Conservation (phyloP, 2,797 vertebrate species). For the Falco naumanni region DNA sequence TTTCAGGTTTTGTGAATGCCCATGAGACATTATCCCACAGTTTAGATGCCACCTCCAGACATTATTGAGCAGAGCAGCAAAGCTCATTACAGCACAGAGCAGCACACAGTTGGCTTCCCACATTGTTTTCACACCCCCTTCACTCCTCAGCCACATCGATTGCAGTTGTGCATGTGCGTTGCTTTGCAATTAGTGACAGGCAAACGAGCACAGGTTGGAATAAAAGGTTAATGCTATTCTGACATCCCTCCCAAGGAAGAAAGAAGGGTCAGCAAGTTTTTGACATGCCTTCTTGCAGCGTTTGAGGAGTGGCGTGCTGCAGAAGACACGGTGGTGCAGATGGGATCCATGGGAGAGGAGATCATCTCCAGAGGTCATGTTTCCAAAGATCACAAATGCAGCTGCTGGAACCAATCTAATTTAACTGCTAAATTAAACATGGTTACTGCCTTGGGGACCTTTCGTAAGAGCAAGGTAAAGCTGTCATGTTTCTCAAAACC, state of each 20-base stretch:
- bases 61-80: background rate
- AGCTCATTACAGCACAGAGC: background rate
- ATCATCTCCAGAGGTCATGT: background rate
- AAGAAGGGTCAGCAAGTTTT: background rate
- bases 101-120: background rate
- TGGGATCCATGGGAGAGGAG: background rate
- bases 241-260: background rate
- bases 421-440: conserved; percentile 47
- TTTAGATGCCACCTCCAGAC: background rate
- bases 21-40: fast-evolving
- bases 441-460: background rate
- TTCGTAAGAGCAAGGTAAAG: background rate
- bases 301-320: background rate
- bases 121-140: background rate
- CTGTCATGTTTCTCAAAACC: background rate
- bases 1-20: background rate
- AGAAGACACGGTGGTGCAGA: background rate
- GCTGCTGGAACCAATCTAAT: conserved; percentile 29
- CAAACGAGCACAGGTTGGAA: background rate
- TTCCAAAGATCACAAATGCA: background rate
- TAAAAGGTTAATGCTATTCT: conserved; percentile 37
- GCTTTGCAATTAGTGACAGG: background rate
- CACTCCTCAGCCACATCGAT: background rate
- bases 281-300: background rate
- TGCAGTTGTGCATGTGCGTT: background rate